phyloP scores from a whole-genome alignment of 2,797 vertebrate genomes.

The Chaetophractus vellerosus region DNA sequence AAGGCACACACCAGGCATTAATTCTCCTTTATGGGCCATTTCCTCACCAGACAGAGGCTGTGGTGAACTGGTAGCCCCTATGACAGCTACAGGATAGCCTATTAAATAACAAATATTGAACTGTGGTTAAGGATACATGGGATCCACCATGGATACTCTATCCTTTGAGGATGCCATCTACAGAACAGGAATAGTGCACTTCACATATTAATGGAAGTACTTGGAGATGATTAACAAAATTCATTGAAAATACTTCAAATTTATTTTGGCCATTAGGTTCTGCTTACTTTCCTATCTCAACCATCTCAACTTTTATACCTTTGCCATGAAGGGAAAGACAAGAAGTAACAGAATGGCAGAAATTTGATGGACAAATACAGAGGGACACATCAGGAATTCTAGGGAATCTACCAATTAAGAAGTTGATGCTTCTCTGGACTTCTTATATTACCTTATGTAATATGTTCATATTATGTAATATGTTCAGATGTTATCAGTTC shows the following conservation, averaged over 20 bases:
- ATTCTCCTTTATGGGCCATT: not conserved
- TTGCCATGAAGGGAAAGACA: not conserved
- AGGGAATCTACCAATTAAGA: not conserved
- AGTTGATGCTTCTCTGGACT: not conserved
- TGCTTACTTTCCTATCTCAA: not conserved
- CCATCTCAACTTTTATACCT: not conserved
- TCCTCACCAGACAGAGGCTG: not conserved
- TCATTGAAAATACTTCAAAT: constrained; percentile 29
- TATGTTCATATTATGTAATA: not conserved
- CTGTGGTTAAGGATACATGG: not conserved
- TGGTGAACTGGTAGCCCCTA: not conserved
- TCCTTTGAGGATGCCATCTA: constrained; percentile 3
- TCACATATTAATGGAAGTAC: not conserved
- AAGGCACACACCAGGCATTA: not conserved
- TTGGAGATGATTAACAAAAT: constrained; percentile 21
- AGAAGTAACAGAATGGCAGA: not conserved
- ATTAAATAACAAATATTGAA: not conserved
- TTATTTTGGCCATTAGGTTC: not conserved
- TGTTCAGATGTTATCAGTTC: not conserved
- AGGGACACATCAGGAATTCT: not conserved
- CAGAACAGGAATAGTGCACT: not conserved
- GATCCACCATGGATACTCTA: not conserved
- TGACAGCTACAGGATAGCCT: not conserved
- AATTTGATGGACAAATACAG: not conserved
- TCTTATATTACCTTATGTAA: not conserved